A percentile compares a stretch with the other conserved stretches of the same genome.
Evolutionary conservation across 2,888 invertebrate genomes (phyloP).

Genomic region (Drosophila greeni): DNA sequence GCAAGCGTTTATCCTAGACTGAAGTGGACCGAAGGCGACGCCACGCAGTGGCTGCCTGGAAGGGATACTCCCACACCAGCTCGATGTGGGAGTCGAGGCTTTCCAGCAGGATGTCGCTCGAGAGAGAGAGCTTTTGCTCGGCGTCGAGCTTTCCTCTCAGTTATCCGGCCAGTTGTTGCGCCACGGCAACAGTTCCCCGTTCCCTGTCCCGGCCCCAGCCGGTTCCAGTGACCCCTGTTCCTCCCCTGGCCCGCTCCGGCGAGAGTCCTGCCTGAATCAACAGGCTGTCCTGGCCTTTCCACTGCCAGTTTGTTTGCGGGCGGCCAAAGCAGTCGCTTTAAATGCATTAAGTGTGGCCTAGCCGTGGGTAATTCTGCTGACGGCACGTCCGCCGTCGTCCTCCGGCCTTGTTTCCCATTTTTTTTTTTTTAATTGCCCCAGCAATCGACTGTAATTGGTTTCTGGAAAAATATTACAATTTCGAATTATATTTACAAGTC

Average conservation of each 20-base stretch:
- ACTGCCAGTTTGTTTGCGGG: slow-evolving; percentile 17
- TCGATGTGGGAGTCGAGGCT: slow-evolving; percentile 51
- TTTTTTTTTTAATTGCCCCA: slow-evolving; percentile 20
- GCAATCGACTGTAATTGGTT: slow-evolving; percentile 25
- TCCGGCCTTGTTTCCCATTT: slow-evolving; percentile 11
- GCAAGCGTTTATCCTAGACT: slow-evolving; percentile 79
- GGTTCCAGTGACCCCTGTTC: slow-evolving; percentile 32
- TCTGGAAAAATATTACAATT: slow-evolving; percentile 12
- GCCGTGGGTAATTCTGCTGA: slow-evolving; percentile 8
- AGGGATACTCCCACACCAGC: slow-evolving; percentile 60
- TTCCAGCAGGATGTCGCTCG: slow-evolving; percentile 49
- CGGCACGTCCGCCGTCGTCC: slow-evolving; percentile 14
- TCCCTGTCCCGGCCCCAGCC: slow-evolving; percentile 18
- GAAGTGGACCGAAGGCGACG: slow-evolving; percentile 55
- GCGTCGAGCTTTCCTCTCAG: slow-evolving; percentile 59
- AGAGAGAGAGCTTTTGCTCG: slow-evolving; percentile 57
- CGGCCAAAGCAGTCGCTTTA: slow-evolving; percentile 59
- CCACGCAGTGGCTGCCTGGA: slow-evolving; percentile 73
- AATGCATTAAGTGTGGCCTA: slow-evolving; percentile 63
- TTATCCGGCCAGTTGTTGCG: slow-evolving; percentile 69
- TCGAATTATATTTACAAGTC: slow-evolving; percentile 19
- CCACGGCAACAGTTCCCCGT: slow-evolving; percentile 64
- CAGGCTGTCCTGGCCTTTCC: slow-evolving; percentile 65
- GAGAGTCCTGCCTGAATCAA: slow-evolving; percentile 63
- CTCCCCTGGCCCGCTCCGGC: slow-evolving; percentile 32